A percentile compares a stretch with the other conserved stretches of the same genome.
Conservation (phyloP, 2,797 vertebrate species). For the Alca torda region DNA sequence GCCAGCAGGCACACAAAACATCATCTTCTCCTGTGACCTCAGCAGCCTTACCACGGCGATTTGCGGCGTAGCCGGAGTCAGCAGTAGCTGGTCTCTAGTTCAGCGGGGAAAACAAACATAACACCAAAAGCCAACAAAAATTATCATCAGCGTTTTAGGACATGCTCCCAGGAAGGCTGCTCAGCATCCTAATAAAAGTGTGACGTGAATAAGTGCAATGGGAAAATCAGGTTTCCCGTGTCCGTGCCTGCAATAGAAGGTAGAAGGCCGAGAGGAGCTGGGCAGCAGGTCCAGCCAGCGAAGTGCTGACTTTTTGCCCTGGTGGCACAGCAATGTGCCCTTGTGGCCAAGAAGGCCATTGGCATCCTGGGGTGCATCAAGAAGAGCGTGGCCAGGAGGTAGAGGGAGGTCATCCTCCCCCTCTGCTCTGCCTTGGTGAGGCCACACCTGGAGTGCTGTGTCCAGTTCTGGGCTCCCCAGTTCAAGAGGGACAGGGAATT, state of each 20-base stretch:
- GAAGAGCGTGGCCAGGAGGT: too few species aligned
- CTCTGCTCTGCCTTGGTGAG: too few species aligned
- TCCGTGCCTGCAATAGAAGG: neutral
- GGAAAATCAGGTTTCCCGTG: neutral
- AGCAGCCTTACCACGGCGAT: neutral
- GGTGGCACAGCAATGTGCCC: too few species aligned
- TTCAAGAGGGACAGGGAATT: too few species aligned
- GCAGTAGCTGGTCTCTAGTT: neutral
- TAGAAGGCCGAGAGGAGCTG: rapidly evolving
- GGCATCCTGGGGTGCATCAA: too few species aligned
- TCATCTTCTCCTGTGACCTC: neutral
- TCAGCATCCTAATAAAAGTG: neutral
- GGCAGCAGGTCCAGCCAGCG: neutral
- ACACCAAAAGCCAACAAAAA: neutral
- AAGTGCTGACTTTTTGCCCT: neutral
- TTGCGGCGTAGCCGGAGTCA: neutral
- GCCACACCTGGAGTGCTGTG: too few species aligned
- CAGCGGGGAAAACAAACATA: neutral
- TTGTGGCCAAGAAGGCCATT: too few species aligned
- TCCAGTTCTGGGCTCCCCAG: too few species aligned
- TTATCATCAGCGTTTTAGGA: neutral
- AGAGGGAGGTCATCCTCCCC: too few species aligned
- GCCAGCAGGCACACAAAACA: neutral
- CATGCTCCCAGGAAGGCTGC: neutral
- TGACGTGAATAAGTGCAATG: neutral